These are phyloP conservation scores for Dolomedes plantarius DNA, from an alignment of 2,888 invertebrate genomes.

Conservation along the genomic window DNA sequence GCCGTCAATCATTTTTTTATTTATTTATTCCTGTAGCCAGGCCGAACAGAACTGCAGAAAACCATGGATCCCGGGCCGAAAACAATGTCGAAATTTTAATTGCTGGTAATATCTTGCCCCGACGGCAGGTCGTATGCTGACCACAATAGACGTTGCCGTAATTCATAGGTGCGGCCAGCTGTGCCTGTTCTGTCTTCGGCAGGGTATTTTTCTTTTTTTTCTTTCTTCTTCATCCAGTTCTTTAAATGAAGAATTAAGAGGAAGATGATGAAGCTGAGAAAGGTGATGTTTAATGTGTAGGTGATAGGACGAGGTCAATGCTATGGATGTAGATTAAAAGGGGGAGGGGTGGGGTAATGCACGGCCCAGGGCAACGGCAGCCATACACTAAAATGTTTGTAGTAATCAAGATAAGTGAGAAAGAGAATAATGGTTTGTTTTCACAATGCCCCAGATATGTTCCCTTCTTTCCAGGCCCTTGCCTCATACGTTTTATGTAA, in stretches of 20 bases:
- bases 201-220: background rate
- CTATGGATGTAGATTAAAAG: slow-evolving; percentile 64
- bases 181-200: slow-evolving; percentile 29
- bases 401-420: background rate
- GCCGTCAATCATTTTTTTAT: no score
- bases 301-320: slow-evolving; percentile 65
- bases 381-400: background rate
- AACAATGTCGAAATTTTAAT: slow-evolving; percentile 53
- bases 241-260: slow-evolving; percentile 38
- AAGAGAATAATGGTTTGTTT: background rate
- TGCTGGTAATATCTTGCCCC: slow-evolving; percentile 42
- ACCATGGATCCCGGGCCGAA: background rate
- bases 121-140: slow-evolving; percentile 29
- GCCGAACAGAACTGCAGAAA: no score
- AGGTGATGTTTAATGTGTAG: slow-evolving; percentile 55
- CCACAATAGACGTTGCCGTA: slow-evolving; percentile 34
- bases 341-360: background rate
- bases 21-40: no score
- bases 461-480: background rate
- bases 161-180: slow-evolving; percentile 31
- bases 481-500: background rate
- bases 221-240: slow-evolving; percentile 2
- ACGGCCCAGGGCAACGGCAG: background rate
- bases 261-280: slow-evolving; percentile 49
- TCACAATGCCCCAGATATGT: background rate